phyloP scores from a whole-genome alignment of 2,797 vertebrate genomes.

The Scolopax bukidnonensis region DNA sequence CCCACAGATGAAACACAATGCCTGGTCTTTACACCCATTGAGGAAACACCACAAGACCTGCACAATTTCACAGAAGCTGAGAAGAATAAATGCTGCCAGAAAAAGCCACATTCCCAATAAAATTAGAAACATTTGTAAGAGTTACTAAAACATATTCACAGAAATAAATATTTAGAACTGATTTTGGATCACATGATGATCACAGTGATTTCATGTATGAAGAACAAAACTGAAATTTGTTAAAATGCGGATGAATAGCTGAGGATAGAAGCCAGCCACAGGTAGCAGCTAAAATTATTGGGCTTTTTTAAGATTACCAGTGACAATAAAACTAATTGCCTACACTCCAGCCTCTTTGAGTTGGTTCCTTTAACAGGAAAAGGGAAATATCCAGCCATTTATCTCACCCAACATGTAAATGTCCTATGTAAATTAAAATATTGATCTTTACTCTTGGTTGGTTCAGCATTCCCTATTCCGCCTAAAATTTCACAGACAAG shows the following conservation, averaged over 20 bases:
- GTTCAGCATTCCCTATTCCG: neutral
- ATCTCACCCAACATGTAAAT: slow-evolving; percentile 23
- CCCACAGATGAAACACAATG: neutral
- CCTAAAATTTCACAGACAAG: neutral
- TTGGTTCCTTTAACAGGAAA: neutral
- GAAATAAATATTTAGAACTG: neutral
- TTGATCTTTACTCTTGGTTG: slow-evolving; percentile 6
- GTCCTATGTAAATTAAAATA: slow-evolving; percentile 51
- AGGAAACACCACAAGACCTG: fast-evolving
- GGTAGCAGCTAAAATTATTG: neutral
- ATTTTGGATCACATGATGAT: neutral
- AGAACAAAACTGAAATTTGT: neutral
- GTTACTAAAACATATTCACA: neutral
- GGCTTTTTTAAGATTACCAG: neutral
- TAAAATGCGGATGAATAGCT: neutral
- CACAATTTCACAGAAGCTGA: neutral
- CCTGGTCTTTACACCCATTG: neutral
- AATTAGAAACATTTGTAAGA: neutral
- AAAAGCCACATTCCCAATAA: neutral
- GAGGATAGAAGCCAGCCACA: neutral
- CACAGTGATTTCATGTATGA: neutral
- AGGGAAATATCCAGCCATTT: slow-evolving; percentile 26
- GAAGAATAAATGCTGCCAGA: neutral
- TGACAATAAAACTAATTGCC: slow-evolving; percentile 30
- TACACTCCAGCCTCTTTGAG: neutral